Base-by-base conservation (phyloP, 2,888 invertebrate species). In the Drosophila putrida region DNA sequence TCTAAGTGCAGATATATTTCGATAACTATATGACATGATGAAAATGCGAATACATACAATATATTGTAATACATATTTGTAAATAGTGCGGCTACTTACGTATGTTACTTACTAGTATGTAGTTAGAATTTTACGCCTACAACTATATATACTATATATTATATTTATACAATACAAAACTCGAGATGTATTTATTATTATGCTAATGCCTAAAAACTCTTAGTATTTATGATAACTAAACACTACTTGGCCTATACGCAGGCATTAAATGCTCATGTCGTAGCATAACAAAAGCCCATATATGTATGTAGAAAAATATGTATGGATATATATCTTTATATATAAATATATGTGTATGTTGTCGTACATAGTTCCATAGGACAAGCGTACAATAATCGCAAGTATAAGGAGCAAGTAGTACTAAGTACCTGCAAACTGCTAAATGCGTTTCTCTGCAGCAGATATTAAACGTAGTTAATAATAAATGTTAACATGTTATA, bases 361-460 rank as follows among this genome's bases (percentile, higher is more conserved):
- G 11, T 47, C 55, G 33, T 63, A 44, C 31, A 49, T 63, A 58
- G 53, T 53, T 60, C 38, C n/a, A 44, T 81, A 82, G 85, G 84
- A 87, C 87, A 82, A 83, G 84, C 84, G 84, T 85, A 85, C 85
- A 85, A 85, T 85, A 87, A 87, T 84, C 83, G 75, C 84, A 78
- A 87, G 71, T 69, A 68, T 80, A 84, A 78, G 84, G 84, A 83
- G 74, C 76, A 85, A 85, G 60, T 84, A 82, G 82, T 82, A 85
- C 88, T 87, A 85, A 87, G 88, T 87, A 87, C 85, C 85, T 85
- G 88, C 80, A 80, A 80, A 71, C 67, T 69, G 73, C 71, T 59
- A 72, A 61, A 68, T 64, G 68, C 72, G 61, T 61, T 67, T 81
- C 74, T 79, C 82, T 75, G 80, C 78, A 38, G 62, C 71, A 63